phyloP scores from a whole-genome alignment of 1,140 invertebrate species.

The Drosophila willistoni region DNA sequence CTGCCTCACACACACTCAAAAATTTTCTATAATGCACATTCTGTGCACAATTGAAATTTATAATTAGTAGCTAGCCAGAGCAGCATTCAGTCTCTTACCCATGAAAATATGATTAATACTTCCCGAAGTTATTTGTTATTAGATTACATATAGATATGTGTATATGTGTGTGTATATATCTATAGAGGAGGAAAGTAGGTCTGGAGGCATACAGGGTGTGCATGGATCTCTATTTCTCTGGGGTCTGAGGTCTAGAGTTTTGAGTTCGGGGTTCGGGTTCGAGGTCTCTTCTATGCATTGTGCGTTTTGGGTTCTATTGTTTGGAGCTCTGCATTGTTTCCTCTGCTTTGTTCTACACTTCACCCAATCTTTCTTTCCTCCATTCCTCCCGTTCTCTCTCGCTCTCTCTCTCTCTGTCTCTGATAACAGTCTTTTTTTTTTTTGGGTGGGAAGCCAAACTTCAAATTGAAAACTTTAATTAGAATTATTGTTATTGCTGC shows the following conservation, averaged over 20 bases:
- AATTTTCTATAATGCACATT: constrained; percentile 48
- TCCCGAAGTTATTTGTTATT: constrained; percentile 80
- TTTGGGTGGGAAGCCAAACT: constrained; percentile 52
- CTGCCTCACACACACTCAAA: constrained; percentile 1
- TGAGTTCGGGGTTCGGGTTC: constrained; percentile 35
- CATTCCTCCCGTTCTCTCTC: not conserved
- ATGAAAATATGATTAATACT: constrained; percentile 78
- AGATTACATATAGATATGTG: constrained; percentile 58
- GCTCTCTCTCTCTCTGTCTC: not conserved
- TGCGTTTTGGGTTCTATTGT: constrained; percentile 54
- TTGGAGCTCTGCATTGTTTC: constrained; percentile 63
- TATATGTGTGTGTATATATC: no score
- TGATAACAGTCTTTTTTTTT: constrained; percentile 61
- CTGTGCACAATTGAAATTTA: constrained; percentile 79
- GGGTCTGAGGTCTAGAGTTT: constrained; percentile 12
- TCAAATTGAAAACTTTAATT: constrained; percentile 82
- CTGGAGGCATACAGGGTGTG: constrained; percentile 6
- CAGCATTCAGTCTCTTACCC: constrained; percentile 32
- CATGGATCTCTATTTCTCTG: not conserved
- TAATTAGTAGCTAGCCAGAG: constrained; percentile 60
- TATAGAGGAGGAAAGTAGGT: not conserved
- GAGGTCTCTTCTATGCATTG: constrained; percentile 25
- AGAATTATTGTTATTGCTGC: constrained; percentile 75
- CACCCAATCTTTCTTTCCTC: constrained; percentile 43
- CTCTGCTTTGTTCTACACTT: constrained; percentile 61